Conservation (phyloP, 2,888 invertebrate species). For the Alcis repandata region DNA sequence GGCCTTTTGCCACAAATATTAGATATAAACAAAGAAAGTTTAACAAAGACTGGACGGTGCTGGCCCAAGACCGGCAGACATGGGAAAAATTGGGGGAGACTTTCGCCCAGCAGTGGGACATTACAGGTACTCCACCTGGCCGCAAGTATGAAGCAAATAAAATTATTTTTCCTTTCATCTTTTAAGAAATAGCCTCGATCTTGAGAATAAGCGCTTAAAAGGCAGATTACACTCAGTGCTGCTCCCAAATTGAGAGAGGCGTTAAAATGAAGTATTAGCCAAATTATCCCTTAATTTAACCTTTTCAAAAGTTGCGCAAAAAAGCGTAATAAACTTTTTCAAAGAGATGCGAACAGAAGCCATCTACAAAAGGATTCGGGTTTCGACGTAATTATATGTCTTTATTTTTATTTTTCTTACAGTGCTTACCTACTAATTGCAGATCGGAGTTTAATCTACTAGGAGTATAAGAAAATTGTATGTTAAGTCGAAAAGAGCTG, state of each 20-base stretch:
- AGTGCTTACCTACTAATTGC: too few species aligned
- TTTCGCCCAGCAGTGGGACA: too few species aligned
- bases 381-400: constrained; percentile 1
- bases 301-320: background rate
- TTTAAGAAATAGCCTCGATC: background rate
- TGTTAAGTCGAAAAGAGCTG: too few species aligned
- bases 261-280: constrained; percentile 15
- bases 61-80: too few species aligned
- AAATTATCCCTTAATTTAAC: constrained; percentile 12
- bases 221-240: constrained; percentile 7
- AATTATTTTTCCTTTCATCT: background rate
- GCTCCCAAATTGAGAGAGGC: constrained; percentile 15
- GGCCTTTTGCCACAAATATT: too few species aligned
- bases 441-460: too few species aligned
- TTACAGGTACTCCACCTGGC: too few species aligned
- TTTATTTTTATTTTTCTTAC: background rate
- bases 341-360: constrained; percentile 10
- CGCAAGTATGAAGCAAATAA: too few species aligned
- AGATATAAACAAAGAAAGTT: too few species aligned
- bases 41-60: too few species aligned
- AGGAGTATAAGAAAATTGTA: too few species aligned
- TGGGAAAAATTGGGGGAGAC: too few species aligned
- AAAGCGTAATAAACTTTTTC: constrained; percentile 2
- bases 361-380: constrained; percentile 12
- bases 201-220: background rate